A percentile compares a stretch with the other conserved stretches of the same genome.
These are phyloP conservation scores for Anthopleura sola DNA, from an alignment of 64 coral and sea anemone species.

Conservation along the genomic window DNA sequence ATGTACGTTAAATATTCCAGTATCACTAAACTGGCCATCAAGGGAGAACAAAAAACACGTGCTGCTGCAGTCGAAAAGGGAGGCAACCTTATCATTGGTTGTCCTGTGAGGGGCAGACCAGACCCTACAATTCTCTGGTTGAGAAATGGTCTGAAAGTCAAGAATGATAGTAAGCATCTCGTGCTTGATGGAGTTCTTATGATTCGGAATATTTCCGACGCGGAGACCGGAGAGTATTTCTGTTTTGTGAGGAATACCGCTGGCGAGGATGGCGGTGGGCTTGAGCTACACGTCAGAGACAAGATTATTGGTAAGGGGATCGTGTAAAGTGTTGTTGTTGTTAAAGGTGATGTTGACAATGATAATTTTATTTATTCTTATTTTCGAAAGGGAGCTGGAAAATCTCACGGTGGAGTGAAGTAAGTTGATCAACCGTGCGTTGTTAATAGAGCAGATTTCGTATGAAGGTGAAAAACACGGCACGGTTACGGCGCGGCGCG, in stretches of 20 bases:
- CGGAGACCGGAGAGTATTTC: slow-evolving; percentile 64
- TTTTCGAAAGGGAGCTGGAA: slow-evolving; percentile 38
- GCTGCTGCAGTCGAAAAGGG: slow-evolving; percentile 37
- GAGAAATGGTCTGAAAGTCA: slow-evolving; percentile 55
- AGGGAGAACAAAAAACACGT: slow-evolving; percentile 11
- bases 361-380: background rate
- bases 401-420: slow-evolving; percentile 31
- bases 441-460: no score
- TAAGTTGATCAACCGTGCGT: slow-evolving; percentile 2
- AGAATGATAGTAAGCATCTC: slow-evolving; percentile 56
- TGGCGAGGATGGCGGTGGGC: slow-evolving; percentile 50
- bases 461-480: no score
- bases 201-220: slow-evolving; percentile 38
- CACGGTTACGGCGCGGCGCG: no score
- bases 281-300: slow-evolving; percentile 55
- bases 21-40: slow-evolving; percentile 11
- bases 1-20: background rate
- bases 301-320: slow-evolving; percentile 54
- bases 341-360: background rate
- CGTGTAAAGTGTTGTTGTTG: background rate
- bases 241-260: slow-evolving; percentile 70
- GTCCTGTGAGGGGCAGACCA: slow-evolving; percentile 66
- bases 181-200: slow-evolving; percentile 64
- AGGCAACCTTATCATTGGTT: slow-evolving; percentile 60
- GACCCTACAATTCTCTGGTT: slow-evolving; percentile 53